These are phyloP conservation scores for Neodiprion fabricii DNA, from an alignment of 1,140 invertebrate genomes.

Conservation along the genomic window DNA sequence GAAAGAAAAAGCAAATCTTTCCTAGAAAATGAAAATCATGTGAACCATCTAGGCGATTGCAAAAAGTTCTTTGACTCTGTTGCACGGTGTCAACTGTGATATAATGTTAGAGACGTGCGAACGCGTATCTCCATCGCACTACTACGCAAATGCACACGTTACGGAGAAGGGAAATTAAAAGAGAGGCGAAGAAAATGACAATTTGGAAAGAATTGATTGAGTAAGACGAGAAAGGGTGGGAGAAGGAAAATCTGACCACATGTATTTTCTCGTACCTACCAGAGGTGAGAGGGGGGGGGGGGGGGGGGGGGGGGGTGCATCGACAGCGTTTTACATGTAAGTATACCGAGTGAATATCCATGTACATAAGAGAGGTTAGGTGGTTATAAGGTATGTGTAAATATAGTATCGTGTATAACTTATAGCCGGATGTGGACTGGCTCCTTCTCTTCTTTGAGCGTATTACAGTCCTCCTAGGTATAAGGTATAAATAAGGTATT, in stretches of 20 bases:
- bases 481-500: too few relatives aligned
- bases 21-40: too few relatives aligned
- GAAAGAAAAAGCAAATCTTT: too few relatives aligned
- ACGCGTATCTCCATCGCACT: background rate
- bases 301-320: background rate
- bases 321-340: slow-evolving; percentile 12
- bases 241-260: background rate
- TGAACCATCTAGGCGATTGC: too few relatives aligned
- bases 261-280: background rate
- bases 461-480: background rate
- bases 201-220: background rate
- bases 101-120: background rate
- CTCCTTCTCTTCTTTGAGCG: background rate
- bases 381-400: background rate
- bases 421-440: background rate
- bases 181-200: too few relatives aligned
- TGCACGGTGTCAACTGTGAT: too few relatives aligned
- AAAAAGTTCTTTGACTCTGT: too few relatives aligned
- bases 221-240: background rate
- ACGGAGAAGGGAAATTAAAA: too few relatives aligned
- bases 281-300: background rate
- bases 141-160: too few relatives aligned
- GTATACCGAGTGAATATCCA: background rate
- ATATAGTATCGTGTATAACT: background rate
- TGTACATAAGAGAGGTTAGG: background rate